Base-by-base conservation (phyloP, 2,888 invertebrate species). In the Tanypteryx hageni region DNA sequence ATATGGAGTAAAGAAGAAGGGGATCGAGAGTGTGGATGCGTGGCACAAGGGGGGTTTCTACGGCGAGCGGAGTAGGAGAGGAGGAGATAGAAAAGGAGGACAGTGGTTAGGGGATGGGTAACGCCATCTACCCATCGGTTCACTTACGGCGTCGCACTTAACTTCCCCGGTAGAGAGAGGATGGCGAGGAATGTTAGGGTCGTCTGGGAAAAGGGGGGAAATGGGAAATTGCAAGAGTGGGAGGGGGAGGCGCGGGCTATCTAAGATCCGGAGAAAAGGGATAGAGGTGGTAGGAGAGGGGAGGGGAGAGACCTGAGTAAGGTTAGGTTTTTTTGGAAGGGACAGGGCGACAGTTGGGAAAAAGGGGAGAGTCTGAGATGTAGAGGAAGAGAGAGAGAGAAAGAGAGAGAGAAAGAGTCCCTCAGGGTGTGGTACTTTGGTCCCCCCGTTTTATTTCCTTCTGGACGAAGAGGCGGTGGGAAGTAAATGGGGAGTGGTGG, bases 351-450 rank as follows among this genome's bases (percentile, higher is more conserved):
- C 64, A 89, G 31, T 86, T 86, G 86, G 57, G 64, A 27, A 58
- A 61, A 59, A 22, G 86, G 85, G 14, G 31, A 82, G 31, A 44
- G 56, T 44, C 44, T 1, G 44, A 44, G 44, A 44, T 44, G 44
- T 44, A 44, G 18, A 56, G 16, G 56, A 64, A 44, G 44, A 64
- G 89, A 64, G 44, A 85, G 44, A 64, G 31, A 89, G 89, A n/a
- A n/a, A n/a, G 16, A 57, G 89, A 44, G 44, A 64, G 89, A 64
- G 44, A 85, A 64, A 64, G 31, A 89, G 89, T 89, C 64, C 89
- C 89, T 89, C 89, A 89, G 89, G 89, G 89, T 89, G 89, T 64
- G 89, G 89, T 89, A 56, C 89, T 89, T 89, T 31, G 89, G 83
- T 18, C 13, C 89, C 89, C 64, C 44, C 89, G 44, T 64, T 89